Evolutionary conservation across 2,888 invertebrate species (phyloP).

Genomic region (Apodemia mormo): DNA sequence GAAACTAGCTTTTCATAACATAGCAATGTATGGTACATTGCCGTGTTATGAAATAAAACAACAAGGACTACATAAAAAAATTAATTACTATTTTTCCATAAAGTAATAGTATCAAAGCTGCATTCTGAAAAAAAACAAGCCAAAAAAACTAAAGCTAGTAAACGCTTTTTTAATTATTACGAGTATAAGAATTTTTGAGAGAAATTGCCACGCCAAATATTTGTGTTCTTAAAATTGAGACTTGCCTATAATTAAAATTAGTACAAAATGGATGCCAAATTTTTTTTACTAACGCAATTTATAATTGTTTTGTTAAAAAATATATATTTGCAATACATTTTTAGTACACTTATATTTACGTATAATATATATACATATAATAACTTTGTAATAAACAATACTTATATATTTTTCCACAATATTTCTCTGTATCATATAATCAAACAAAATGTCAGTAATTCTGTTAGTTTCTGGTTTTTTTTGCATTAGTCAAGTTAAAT

Average conservation of each 20-base stretch:
- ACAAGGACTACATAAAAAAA: no score
- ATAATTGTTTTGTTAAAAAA: not conserved
- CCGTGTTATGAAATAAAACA: no score
- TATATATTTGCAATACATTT: not conserved
- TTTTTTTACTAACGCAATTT: constrained; percentile 41
- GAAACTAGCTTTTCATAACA: no score
- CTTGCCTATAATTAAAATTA: constrained; percentile 26
- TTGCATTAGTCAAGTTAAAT: no score
- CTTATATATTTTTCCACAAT: not conserved
- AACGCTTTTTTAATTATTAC: not conserved
- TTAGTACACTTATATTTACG: not conserved
- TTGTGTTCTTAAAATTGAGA: constrained; percentile 46
- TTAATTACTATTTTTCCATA: no score
- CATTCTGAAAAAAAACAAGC: no score
- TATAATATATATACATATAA: not conserved
- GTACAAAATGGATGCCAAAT: constrained; percentile 63
- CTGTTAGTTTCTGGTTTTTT: not conserved
- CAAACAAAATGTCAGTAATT: not conserved
- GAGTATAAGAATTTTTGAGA: not conserved
- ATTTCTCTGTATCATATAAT: not conserved
- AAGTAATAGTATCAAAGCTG: no score
- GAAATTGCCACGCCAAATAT: constrained; percentile 32
- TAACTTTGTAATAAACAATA: not conserved
- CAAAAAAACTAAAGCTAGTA: no score
- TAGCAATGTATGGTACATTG: no score